Percentiles rank a stretch among this genome's conserved stretches.
These are phyloP conservation scores for Danio rerio DNA, from an alignment of 2,113 vertebrate species.

Conservation along the genomic window DNA sequence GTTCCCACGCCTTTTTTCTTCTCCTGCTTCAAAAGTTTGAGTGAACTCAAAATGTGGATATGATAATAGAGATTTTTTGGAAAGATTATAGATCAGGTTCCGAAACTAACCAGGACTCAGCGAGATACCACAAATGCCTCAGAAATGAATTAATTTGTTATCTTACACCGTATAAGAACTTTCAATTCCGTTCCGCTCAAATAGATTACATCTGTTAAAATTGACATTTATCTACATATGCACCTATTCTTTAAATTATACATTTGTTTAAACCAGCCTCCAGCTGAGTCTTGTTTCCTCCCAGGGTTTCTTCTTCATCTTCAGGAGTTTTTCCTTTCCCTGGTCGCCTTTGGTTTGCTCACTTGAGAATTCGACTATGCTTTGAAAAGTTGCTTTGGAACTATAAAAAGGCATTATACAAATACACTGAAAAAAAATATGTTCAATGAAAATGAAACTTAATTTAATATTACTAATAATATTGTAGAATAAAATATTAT, in stretches of 20 bases:
- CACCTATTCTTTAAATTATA: background rate
- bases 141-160: background rate
- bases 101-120: background rate
- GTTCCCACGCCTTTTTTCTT: conserved; percentile 49
- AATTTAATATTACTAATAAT: background rate
- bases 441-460: background rate
- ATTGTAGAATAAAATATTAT: background rate
- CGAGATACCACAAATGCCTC: background rate
- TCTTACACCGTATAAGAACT: background rate
- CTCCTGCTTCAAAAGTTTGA: conserved; percentile 9
- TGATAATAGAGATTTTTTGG: background rate
- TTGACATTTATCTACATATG: background rate
- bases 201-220: background rate
- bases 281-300: background rate
- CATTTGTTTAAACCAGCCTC: background rate
- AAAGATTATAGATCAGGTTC: background rate
- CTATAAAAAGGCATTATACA: background rate
- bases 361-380: background rate
- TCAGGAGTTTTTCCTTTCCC: background rate
- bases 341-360: background rate
- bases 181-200: background rate
- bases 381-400: conserved; percentile 5
- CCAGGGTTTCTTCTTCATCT: background rate
- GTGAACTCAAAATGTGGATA: conserved; percentile 13
- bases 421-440: background rate